Evolutionary conservation across 2,797 vertebrate genomes (phyloP).

Genomic region (Astyanax mexicanus): DNA sequence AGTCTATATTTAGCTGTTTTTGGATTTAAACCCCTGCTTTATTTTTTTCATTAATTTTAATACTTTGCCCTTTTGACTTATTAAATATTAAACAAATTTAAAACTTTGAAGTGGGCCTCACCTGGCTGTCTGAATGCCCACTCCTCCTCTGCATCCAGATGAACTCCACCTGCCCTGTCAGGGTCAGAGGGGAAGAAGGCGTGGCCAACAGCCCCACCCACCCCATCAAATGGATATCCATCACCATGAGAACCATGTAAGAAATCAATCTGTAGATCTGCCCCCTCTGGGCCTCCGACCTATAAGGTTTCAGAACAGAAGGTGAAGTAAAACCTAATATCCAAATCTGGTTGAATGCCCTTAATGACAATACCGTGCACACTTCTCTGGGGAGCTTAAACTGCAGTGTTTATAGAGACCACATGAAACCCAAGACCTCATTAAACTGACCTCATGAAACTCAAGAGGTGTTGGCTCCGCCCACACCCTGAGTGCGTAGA

Average conservation of each 20-base stretch:
- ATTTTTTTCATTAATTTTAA: no score
- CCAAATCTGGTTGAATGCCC: background rate
- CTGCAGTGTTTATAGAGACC: no score
- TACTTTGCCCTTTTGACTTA: no score
- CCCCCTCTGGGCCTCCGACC: constrained; percentile 70
- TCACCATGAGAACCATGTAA: constrained; percentile 76
- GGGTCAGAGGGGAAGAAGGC: constrained; percentile 83
- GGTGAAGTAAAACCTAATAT: background rate
- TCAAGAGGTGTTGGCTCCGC: constrained; percentile 74
- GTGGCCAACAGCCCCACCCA: constrained; percentile 79
- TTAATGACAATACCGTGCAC: background rate
- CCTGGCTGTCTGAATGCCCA: constrained; percentile 81
- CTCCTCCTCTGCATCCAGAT: constrained; percentile 79
- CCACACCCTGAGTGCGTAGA: constrained; percentile 80
- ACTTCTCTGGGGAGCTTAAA: no score
- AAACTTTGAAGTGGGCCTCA: constrained; percentile 39
- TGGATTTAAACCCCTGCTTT: no score
- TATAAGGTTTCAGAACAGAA: constrained; percentile 44
- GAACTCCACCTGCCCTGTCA: constrained; percentile 74
- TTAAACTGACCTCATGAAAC: constrained; percentile 73
- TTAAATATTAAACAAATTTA: no score
- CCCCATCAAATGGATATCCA: constrained; percentile 80
- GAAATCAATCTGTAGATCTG: constrained; percentile 80
- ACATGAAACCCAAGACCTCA: no score
- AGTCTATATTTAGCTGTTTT: no score